Evolutionary conservation across 1,140 invertebrate species (phyloP).

Genomic region (Helicoverpa zea): DNA sequence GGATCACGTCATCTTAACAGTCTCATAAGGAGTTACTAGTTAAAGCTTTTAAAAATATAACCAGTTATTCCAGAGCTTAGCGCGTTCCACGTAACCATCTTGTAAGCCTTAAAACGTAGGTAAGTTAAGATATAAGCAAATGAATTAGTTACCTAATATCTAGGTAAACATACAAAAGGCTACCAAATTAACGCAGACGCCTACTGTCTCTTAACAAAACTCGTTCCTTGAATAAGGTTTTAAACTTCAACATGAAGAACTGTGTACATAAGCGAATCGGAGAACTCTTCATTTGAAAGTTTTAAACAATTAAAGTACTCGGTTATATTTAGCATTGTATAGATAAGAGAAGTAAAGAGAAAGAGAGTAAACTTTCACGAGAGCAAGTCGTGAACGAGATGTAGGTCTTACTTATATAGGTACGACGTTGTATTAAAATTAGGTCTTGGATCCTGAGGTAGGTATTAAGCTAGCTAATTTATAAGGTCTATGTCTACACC

Average conservation of each 20-base stretch:
- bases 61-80: background rate
- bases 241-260: constrained; percentile 19
- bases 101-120: too few species aligned
- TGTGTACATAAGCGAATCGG: constrained; percentile 33
- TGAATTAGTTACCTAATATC: background rate
- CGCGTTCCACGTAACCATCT: background rate
- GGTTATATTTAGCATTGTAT: constrained; percentile 25
- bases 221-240: constrained; percentile 22
- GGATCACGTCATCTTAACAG: too few species aligned
- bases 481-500: too few species aligned
- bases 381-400: background rate
- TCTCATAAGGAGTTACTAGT: background rate
- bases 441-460: background rate
- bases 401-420: background rate
- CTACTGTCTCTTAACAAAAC: background rate
- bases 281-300: constrained; percentile 39
- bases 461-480: too few species aligned
- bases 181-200: too few species aligned
- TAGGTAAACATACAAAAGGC: too few species aligned
- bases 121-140: background rate
- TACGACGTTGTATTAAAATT: background rate
- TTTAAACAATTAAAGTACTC: constrained; percentile 40
- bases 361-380: constrained; percentile 14
- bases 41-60: too few species aligned
- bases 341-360: constrained; percentile 29